Evolutionary conservation across 1,140 invertebrate genomes (phyloP), one percentile per base, ranked within the genome.

Genomic region (Eumeta japonica): DNA sequence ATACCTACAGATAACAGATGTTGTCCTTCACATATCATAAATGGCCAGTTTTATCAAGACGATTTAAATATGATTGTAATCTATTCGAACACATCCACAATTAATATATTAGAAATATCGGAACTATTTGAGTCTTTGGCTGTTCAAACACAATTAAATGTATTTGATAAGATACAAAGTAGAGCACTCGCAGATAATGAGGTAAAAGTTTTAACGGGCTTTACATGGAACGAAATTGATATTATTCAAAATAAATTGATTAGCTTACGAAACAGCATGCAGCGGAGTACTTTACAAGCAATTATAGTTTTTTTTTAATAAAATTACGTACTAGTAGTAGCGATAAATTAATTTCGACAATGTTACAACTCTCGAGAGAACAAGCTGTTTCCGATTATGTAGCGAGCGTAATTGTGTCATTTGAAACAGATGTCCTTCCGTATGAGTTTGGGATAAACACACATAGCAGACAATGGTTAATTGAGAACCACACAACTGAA

Each of bases 241-340:
- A 13, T 31, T 10, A 31, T 31, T 31, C 12, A 31, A 12, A 31
- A 31, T 31, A 31, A 31, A 31, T 31, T 3, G 10, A 13, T 31
- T 31, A 31, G 27, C 29, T 31, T 31, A 31, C 29, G 13, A 4
- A 31, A 31, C 29, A 31, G 29, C 29, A 31, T 31, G 29, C 29
- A 31, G 4, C 29, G 29, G 9, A 4, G 3, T 31, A 10, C 12
- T 31, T 31, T 31, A 31, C 29, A 31, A 13, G 29, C 29, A 31
- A 31, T 31, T 31, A 14, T 31, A 31, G 29, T 31, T 31, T 31
- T 31, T n/a, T n/a, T 13, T 11, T 31, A 31, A 16, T 11, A 10
- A 31, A 31, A 31, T 31, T 31, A 31, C 29, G 29, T 31, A n/a
- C n/a, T n/a, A n/a, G n/a, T n/a, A n/a, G n/a, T 31, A 31, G 29